Percentiles rank a stretch among this genome's conserved stretches.
These are phyloP conservation scores for Episyrphus balteatus DNA, from an alignment of 1,140 invertebrate species.

Conservation along the genomic window DNA sequence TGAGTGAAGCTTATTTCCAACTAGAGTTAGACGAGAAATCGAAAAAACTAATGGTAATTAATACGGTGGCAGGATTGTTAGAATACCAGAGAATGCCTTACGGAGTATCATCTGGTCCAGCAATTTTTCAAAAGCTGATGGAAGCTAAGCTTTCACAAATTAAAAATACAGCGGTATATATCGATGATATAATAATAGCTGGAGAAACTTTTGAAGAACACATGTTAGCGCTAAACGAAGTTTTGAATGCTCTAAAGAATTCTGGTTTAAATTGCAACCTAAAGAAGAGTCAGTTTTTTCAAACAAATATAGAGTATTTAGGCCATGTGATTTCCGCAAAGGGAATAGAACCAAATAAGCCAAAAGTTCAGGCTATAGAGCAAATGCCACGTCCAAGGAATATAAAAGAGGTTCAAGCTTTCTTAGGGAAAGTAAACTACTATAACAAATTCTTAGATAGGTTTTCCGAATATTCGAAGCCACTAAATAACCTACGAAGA, in stretches of 20 bases:
- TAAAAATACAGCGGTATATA: background rate
- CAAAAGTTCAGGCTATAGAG: background rate
- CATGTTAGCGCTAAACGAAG: constrained; percentile 1
- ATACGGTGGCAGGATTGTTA: constrained; percentile 29
- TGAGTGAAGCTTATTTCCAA: constrained; percentile 16
- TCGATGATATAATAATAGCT: constrained; percentile 1
- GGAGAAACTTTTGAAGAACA: constrained; percentile 11
- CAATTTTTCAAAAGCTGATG: constrained; percentile 12
- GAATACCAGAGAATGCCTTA: constrained; percentile 23
- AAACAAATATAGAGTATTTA: background rate
- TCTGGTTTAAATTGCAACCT: constrained; percentile 6
- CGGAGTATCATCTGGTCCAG: constrained; percentile 15
- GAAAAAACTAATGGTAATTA: constrained; percentile 23
- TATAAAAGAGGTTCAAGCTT: constrained; percentile 13
- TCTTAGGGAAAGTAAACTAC: constrained; percentile 34
- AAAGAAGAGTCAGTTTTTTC: background rate
- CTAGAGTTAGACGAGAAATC: constrained; percentile 20
- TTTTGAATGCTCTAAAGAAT: constrained; percentile 3
- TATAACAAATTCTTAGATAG: constrained; percentile 29
- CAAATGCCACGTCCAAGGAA: background rate
- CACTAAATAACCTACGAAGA: constrained; percentile 3
- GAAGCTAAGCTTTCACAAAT: constrained; percentile 3
- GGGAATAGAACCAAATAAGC: background rate
- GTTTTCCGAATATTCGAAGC: background rate
- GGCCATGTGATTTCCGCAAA: background rate